Evolutionary conservation across 2,113 vertebrate genomes (phyloP).

Genomic region (Dasyurus viverrinus): DNA sequence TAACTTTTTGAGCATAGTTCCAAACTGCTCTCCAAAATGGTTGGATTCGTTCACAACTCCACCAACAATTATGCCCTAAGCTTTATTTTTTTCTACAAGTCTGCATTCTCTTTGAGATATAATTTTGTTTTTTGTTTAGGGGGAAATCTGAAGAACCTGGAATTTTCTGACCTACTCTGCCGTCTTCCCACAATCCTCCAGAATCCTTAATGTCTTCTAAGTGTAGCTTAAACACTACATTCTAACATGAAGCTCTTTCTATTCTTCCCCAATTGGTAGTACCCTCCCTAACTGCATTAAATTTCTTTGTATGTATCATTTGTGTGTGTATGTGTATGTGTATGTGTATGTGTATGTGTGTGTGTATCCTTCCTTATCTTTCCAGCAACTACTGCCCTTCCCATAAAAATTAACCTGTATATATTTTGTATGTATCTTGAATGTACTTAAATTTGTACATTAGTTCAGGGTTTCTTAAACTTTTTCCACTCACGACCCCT

Average conservation of each 20-base stretch:
- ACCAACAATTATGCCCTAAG: too few relatives aligned
- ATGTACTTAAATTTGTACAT: background rate
- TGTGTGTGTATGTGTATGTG: background rate
- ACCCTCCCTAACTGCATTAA: background rate
- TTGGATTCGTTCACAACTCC: too few relatives aligned
- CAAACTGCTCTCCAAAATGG: too few relatives aligned
- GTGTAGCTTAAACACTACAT: background rate
- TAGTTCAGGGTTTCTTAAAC: background rate
- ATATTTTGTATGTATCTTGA: background rate
- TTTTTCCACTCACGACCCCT: too few relatives aligned
- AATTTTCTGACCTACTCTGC: too few relatives aligned
- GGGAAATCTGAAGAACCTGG: too few relatives aligned
- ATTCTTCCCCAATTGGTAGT: background rate
- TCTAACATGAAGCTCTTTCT: background rate
- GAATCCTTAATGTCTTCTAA: background rate
- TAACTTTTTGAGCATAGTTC: too few relatives aligned
- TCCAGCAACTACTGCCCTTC: background rate
- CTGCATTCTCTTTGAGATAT: too few relatives aligned
- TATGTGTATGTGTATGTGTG: too few relatives aligned
- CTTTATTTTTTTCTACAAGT: too few relatives aligned
- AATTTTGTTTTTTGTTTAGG: too few relatives aligned
- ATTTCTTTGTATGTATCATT: background rate
- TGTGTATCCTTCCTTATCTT: background rate
- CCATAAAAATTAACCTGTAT: background rate
- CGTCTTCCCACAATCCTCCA: too few relatives aligned